Conservation (phyloP, 2,797 vertebrate species). For the Antennarius maculatus region DNA sequence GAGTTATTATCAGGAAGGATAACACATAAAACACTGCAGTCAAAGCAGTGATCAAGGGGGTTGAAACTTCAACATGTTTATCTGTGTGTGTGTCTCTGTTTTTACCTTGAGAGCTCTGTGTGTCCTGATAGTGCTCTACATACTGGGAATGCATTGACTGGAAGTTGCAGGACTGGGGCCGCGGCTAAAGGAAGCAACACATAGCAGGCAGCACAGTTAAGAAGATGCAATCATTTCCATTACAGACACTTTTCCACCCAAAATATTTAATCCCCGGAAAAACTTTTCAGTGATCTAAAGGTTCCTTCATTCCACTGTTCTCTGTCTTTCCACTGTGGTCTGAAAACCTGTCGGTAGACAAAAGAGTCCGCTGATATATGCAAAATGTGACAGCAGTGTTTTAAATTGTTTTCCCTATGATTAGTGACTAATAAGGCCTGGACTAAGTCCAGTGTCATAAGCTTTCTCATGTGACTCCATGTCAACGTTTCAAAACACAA, state of each 20-base stretch:
- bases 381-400: too few relatives aligned
- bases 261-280: not conserved
- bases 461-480: too few relatives aligned
- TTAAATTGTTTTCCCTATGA: too few relatives aligned
- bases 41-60: constrained; percentile 18
- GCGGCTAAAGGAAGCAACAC: constrained; percentile 77
- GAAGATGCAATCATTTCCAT: not conserved
- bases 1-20: constrained; percentile 38
- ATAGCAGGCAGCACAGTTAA: not conserved
- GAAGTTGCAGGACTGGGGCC: constrained; percentile 92
- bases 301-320: not conserved
- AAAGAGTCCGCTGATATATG: too few relatives aligned
- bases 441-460: too few relatives aligned
- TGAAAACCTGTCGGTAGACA: not conserved
- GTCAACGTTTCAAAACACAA: too few relatives aligned
- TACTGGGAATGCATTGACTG: constrained; percentile 91
- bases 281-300: not conserved
- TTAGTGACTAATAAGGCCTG: too few relatives aligned
- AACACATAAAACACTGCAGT: constrained; percentile 42
- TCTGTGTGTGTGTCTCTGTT: constrained; percentile 20
- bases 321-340: not conserved
- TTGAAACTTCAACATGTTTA: constrained; percentile 25
- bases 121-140: constrained; percentile 92
- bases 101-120: constrained; percentile 96
- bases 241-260: not conserved